Base-by-base conservation (phyloP, 2,888 invertebrate species). In the Melanotus villosus region DNA sequence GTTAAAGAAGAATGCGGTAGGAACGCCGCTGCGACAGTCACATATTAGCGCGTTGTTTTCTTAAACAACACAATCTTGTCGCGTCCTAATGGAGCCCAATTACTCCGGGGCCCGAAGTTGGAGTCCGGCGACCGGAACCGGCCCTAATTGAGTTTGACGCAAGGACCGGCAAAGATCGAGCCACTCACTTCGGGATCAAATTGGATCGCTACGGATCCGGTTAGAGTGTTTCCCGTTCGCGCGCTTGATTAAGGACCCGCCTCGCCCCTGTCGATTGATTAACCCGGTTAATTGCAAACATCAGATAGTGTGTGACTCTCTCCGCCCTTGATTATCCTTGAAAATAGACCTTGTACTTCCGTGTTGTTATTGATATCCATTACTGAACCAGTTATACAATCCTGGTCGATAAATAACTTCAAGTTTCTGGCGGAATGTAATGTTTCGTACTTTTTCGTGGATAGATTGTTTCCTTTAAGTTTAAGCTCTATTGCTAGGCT, bases 61-160 rank as follows among this genome's bases (percentile, higher is more conserved):
- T 80, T 79, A 80, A 80, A 80, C 78, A 80, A 79, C 79, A 80
- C 78, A 79, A 79, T 80, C 79, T 79, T 80, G 79, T 77, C 78
- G 78, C 77, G 74, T 78, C 77, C 78, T 81, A 81, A 81, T 81
- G 79, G 80, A 73, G 76, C 75, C 77, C 80, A 81, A 81, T 80
- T 81, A 79, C 78, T 77, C 75, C 73, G 72, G 72, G 78, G 71
- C 72, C 73, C 68, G 70, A 68, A 72, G 70, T 68, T 71, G 74
- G 71, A 78, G 77, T 77, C 79, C 77, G 75, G 77, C 74, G 77
- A 78, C 76, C 79, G 80, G 79, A 79, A 80, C 79, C 74, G 73
- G 76, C 75, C 78, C 79, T 81, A 81, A 81, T 81, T 80, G 80
- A 77, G 79, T 81, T 81, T 80, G 80, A 77, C 78, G 77, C 75